These are phyloP conservation scores for Spisula subtruncata DNA, from an alignment of 2,888 invertebrate species.

Conservation along the genomic window DNA sequence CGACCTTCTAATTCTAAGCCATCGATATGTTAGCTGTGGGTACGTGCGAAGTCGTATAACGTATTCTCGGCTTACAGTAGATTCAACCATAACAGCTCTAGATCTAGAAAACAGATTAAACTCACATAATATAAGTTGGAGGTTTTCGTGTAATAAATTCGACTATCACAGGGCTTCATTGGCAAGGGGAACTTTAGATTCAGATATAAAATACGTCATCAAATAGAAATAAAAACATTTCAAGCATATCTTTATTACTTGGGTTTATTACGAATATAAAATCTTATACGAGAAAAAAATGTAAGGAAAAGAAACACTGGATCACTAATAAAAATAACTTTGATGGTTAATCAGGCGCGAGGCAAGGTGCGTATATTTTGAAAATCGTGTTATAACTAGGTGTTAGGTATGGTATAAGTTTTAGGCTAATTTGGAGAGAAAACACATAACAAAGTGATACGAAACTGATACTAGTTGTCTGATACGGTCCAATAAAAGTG, in stretches of 20 bases:
- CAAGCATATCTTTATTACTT: conserved; percentile 16
- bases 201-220: neutral
- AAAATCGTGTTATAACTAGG: neutral
- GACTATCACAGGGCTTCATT: neutral
- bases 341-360: neutral
- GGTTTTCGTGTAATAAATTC: conserved; percentile 17
- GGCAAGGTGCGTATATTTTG: neutral
- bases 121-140: neutral
- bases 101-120: neutral
- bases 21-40: neutral
- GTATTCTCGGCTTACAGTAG: neutral
- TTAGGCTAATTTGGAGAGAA: neutral
- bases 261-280: conserved; percentile 9
- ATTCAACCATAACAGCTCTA: neutral
- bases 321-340: neutral
- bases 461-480: neutral
- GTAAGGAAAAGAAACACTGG: neutral
- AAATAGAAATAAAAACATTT: neutral
- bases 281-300: neutral
- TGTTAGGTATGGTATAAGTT: neutral
- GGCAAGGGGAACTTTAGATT: conserved; percentile 1
- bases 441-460: neutral
- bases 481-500: too few species aligned
- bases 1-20: too few species aligned
- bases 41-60: neutral